Percentiles rank a stretch among this genome's conserved stretches.
phyloP scores from a whole-genome alignment of 2,888 invertebrate genomes.

The Lasiommata megera region DNA sequence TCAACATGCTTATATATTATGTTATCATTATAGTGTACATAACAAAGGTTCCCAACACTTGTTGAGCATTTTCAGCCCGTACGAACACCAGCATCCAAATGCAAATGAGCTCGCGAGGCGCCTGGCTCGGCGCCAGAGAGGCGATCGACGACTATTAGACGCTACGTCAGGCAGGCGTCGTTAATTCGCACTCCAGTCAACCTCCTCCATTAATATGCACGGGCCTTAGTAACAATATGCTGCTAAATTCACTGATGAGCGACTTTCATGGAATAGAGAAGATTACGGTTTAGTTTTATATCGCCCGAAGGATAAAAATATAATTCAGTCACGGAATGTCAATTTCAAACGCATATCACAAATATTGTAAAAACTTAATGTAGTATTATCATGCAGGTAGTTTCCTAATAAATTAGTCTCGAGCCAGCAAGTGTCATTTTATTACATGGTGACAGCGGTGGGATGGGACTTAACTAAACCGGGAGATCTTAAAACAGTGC shows the following conservation, averaged over 20 bases:
- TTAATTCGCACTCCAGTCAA: conserved; percentile 32
- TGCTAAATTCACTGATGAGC: conserved; percentile 11
- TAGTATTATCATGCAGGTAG: too few species aligned
- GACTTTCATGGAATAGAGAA: not conserved
- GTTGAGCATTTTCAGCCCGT: conserved; percentile 36
- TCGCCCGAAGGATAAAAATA: too few species aligned
- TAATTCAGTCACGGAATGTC: too few species aligned
- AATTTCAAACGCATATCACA: too few species aligned
- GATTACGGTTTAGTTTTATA: too few species aligned
- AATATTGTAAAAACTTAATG: too few species aligned
- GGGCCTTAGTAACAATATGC: conserved; percentile 15
- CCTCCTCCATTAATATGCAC: conserved; percentile 25
- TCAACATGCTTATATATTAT: not conserved
- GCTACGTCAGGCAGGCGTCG: conserved; percentile 32
- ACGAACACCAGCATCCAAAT: conserved; percentile 52
- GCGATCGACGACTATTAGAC: conserved; percentile 50
- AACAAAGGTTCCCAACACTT: conserved; percentile 28
- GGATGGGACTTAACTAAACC: too few species aligned
- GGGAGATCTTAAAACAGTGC: too few species aligned
- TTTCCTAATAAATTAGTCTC: too few species aligned
- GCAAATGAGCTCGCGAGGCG: conserved; percentile 63
- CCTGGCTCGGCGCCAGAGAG: conserved; percentile 48
- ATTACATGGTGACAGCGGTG: too few species aligned
- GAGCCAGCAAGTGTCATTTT: too few species aligned
- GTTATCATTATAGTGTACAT: not conserved